These are phyloP conservation scores for Napeogenes inachia DNA, from an alignment of 2,888 invertebrate genomes.

Conservation along the genomic window DNA sequence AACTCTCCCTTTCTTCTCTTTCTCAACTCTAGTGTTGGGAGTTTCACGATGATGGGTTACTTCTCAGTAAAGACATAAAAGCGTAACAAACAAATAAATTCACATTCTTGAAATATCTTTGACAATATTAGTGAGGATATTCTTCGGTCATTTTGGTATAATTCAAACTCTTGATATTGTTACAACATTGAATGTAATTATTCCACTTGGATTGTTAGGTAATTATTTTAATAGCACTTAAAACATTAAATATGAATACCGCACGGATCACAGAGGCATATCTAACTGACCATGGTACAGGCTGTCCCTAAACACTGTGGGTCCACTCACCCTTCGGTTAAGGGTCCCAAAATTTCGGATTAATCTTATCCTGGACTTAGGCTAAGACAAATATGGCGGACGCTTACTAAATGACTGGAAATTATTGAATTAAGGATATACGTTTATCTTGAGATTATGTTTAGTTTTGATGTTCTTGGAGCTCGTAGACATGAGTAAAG, in stretches of 20 bases:
- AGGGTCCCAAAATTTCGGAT: conserved; percentile 63
- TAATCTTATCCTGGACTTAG: conserved; percentile 68
- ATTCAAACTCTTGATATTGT: not conserved
- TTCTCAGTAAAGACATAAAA: too few relatives aligned
- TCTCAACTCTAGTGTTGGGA: too few relatives aligned
- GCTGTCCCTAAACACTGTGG: not conserved
- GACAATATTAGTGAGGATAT: too few relatives aligned
- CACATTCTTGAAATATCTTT: too few relatives aligned
- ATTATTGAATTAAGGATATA: conserved; percentile 68
- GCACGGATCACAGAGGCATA: conserved; percentile 13
- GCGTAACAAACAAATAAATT: too few relatives aligned
- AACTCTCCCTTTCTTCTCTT: too few relatives aligned
- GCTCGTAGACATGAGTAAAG: not conserved
- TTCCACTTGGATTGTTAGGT: not conserved
- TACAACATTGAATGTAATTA: not conserved
- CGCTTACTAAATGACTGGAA: conserved; percentile 64
- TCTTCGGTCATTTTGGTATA: too few relatives aligned
- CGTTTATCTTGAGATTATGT: conserved; percentile 40
- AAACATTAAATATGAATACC: conserved; percentile 23
- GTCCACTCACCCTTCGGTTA: conserved; percentile 11
- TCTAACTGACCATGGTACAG: conserved; percentile 20
- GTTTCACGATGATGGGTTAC: too few relatives aligned
- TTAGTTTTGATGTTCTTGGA: conserved; percentile 7
- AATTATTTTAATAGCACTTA: conserved; percentile 9
- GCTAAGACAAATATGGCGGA: conserved; percentile 70